These are phyloP conservation scores for Pelosia muscerda DNA, from an alignment of 2,888 invertebrate genomes.

Conservation along the genomic window DNA sequence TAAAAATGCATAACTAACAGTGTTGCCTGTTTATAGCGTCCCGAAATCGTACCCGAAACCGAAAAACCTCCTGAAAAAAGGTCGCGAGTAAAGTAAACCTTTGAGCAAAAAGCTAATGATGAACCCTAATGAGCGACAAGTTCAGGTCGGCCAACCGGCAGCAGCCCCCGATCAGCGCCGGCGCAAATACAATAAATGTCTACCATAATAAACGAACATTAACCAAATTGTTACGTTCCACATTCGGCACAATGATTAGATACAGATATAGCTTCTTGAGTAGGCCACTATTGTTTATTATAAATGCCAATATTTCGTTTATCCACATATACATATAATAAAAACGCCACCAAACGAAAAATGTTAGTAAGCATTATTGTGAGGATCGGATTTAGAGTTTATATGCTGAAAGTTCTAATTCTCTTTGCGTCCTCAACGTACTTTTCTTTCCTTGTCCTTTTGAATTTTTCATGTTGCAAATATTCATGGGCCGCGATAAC, in stretches of 20 bases:
- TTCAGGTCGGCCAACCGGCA: neutral
- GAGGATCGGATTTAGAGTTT: neutral
- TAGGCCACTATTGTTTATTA: neutral
- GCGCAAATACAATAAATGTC: neutral
- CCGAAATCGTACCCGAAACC: too few relatives aligned
- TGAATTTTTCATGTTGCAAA: neutral
- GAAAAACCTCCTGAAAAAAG: too few relatives aligned
- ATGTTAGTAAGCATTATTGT: too few relatives aligned
- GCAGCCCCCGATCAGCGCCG: neutral
- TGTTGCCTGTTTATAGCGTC: neutral
- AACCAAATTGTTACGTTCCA: constrained; percentile 11
- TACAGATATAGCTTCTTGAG: constrained; percentile 4
- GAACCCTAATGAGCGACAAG: neutral
- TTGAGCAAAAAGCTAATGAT: neutral
- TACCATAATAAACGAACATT: constrained; percentile 22
- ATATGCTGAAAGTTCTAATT: neutral
- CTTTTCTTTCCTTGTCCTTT: neutral
- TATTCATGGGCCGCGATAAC: neutral
- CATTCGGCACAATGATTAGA: constrained; percentile 17
- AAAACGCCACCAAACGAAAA: neutral
- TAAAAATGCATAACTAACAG: neutral
- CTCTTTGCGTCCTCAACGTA: neutral
- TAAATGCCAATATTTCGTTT: neutral
- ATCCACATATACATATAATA: too few relatives aligned
- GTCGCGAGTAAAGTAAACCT: too few relatives aligned